Conservation (phyloP, 2,888 invertebrate species). For the Troides aeacus region DNA sequence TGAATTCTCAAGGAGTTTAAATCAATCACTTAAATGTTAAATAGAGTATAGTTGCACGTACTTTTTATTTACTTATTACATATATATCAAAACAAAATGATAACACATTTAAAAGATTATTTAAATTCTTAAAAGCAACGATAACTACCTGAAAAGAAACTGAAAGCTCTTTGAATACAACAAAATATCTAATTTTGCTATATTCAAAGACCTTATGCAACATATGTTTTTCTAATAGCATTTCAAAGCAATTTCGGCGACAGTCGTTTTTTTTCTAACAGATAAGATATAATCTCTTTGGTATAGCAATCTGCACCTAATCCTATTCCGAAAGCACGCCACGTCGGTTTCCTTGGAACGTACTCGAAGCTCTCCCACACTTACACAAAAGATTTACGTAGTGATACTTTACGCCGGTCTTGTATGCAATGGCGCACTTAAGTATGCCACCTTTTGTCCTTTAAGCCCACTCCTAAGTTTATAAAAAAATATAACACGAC, state of each 20-base stretch:
- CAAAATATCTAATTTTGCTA: too few species aligned
- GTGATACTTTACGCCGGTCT: conserved; percentile 54
- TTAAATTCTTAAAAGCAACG: too few species aligned
- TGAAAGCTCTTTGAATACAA: too few species aligned
- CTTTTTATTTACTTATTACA: too few species aligned
- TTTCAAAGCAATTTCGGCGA: conserved; percentile 57
- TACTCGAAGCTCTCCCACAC: conserved; percentile 67
- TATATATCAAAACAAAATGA: too few species aligned
- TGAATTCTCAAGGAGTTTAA: too few species aligned
- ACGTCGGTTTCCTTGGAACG: conserved; percentile 68
- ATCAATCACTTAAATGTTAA: too few species aligned
- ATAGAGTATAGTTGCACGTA: too few species aligned
- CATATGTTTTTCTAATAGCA: conserved; percentile 57
- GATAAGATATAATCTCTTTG: conserved; percentile 64
- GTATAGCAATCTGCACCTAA: conserved; percentile 63
- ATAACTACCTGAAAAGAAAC: too few species aligned
- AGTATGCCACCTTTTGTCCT: conserved; percentile 55
- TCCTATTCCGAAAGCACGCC: conserved; percentile 74
- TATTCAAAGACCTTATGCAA: conserved; percentile 28
- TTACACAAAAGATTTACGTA: conserved; percentile 60
- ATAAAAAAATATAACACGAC: conserved; percentile 27
- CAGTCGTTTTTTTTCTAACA: conserved; percentile 52
- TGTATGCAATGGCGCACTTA: conserved; percentile 54
- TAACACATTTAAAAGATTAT: too few species aligned
- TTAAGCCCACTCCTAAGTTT: conserved; percentile 52